A percentile compares a stretch with the other conserved stretches of the same genome.
These are phyloP conservation scores for Listronotus oregonensis DNA, from an alignment of 1,140 invertebrate species.

Conservation along the genomic window DNA sequence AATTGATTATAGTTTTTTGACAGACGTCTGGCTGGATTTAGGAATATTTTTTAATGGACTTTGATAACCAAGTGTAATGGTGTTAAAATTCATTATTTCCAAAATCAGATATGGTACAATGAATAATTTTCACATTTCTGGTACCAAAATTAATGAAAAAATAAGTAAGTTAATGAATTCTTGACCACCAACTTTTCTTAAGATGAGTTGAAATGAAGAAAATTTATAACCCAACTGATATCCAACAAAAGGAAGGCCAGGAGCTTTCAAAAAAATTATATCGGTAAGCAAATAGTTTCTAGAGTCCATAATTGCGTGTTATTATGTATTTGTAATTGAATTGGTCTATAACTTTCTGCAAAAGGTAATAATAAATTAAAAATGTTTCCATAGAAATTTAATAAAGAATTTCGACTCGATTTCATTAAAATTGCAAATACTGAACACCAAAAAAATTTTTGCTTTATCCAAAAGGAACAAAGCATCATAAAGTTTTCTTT, in stretches of 20 bases:
- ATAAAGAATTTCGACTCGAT: too few species aligned
- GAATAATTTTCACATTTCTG: conserved; percentile 41
- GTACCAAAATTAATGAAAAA: conserved; percentile 39
- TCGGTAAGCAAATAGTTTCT: conserved; percentile 41
- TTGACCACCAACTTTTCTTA: conserved; percentile 48
- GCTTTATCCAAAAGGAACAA: too few species aligned
- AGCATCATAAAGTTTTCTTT: too few species aligned
- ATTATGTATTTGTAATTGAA: too few species aligned
- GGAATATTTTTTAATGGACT: conserved; percentile 36
- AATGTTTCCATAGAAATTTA: too few species aligned
- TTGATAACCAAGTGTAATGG: conserved; percentile 56
- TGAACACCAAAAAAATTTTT: too few species aligned
- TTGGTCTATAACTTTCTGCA: too few species aligned
- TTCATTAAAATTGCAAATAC: too few species aligned
- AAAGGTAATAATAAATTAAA: too few species aligned
- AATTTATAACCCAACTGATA: conserved; percentile 50
- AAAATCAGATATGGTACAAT: conserved; percentile 54
- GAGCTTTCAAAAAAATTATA: conserved; percentile 56
- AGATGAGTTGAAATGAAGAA: conserved; percentile 57
- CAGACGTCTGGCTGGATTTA: conserved; percentile 5
- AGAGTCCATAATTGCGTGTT: background rate
- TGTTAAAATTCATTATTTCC: conserved; percentile 50
- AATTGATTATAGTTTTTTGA: background rate
- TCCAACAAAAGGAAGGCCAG: conserved; percentile 53
- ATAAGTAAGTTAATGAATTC: conserved; percentile 52